A percentile compares a stretch with the other conserved stretches of the same genome.
These are phyloP conservation scores for Drosophila watanabei DNA, from an alignment of 1,140 invertebrate species.

Conservation along the genomic window DNA sequence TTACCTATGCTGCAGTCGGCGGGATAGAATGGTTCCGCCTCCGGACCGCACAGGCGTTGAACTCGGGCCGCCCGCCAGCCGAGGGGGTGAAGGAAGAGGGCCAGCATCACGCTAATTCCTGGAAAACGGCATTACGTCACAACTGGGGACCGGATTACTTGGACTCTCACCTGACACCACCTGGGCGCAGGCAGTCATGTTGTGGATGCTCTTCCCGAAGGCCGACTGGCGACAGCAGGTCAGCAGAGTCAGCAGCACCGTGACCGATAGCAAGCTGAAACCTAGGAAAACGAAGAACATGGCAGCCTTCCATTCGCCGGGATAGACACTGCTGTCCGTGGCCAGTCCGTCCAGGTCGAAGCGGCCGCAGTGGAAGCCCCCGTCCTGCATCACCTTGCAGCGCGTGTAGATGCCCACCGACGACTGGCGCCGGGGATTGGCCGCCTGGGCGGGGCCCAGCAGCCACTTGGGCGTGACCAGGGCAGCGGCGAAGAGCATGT, in stretches of 20 bases:
- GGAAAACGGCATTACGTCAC: constrained; percentile 25
- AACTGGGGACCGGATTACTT: background rate
- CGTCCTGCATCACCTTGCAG: constrained; percentile 88
- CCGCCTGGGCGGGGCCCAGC: constrained; percentile 87
- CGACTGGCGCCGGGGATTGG: constrained; percentile 25
- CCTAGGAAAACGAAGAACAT: constrained; percentile 91
- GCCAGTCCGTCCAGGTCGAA: constrained; percentile 90
- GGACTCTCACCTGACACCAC: constrained; percentile 90
- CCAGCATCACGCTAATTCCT: constrained; percentile 92
- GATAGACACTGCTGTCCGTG: constrained; percentile 90
- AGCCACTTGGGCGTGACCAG: constrained; percentile 94
- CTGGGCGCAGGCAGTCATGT: constrained; percentile 93
- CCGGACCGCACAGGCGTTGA: constrained; percentile 90
- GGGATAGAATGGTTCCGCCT: constrained; percentile 90
- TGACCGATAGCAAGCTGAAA: constrained; percentile 88
- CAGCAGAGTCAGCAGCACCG: constrained; percentile 89
- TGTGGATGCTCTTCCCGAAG: constrained; percentile 93
- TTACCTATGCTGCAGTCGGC: constrained; percentile 91
- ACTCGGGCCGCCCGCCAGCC: constrained; percentile 92
- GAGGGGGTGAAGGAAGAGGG: constrained; percentile 91
- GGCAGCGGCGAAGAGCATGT: constrained; percentile 91
- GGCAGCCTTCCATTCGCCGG: constrained; percentile 92
- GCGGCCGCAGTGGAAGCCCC: constrained; percentile 89
- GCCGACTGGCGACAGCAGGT: constrained; percentile 92
- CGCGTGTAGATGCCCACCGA: constrained; percentile 91